Evolutionary conservation across 1,140 invertebrate species (phyloP).

Genomic region (Drosophila lacteicornis): DNA sequence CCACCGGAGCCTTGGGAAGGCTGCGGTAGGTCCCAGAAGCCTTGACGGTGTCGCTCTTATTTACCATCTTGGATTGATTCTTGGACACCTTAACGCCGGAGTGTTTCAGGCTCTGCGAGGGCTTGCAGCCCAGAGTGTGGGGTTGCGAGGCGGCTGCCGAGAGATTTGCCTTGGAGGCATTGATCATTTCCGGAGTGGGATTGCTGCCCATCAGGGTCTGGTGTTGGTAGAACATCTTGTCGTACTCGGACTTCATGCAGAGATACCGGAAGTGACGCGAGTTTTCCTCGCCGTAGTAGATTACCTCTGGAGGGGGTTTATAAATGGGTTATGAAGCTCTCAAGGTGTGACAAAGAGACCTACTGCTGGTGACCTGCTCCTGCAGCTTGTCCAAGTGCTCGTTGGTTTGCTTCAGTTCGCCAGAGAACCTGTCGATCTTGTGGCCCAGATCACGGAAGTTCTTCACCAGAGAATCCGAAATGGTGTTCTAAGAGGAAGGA

Average conservation of each 20-base stretch:
- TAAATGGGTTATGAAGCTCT: background rate
- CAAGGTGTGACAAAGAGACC: constrained; percentile 1
- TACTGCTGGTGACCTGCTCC: constrained; percentile 66
- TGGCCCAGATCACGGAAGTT: constrained; percentile 69
- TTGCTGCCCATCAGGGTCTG: constrained; percentile 53
- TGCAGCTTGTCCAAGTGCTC: constrained; percentile 63
- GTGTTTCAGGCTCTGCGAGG: constrained; percentile 1
- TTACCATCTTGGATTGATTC: constrained; percentile 10
- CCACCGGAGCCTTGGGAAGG: constrained; percentile 33
- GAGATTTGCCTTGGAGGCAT: constrained; percentile 14
- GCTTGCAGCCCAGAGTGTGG: background rate
- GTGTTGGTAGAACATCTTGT: constrained; percentile 83
- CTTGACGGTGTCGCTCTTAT: constrained; percentile 29
- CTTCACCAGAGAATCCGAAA: constrained; percentile 59
- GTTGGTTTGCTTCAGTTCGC: constrained; percentile 71
- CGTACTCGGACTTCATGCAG: constrained; percentile 84
- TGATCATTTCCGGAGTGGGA: constrained; percentile 15
- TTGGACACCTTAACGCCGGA: constrained; percentile 19
- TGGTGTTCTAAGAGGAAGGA: constrained; percentile 47
- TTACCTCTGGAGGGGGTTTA: constrained; percentile 52
- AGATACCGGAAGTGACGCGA: constrained; percentile 80
- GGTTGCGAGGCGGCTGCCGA: background rate
- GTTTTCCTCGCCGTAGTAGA: constrained; percentile 80
- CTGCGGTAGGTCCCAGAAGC: constrained; percentile 41
- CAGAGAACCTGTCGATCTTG: constrained; percentile 72